Evolutionary conservation across 2,113 vertebrate genomes (phyloP), one percentile per base, ranked within the genome.

Genomic region (Peromyscus maniculatus): DNA sequence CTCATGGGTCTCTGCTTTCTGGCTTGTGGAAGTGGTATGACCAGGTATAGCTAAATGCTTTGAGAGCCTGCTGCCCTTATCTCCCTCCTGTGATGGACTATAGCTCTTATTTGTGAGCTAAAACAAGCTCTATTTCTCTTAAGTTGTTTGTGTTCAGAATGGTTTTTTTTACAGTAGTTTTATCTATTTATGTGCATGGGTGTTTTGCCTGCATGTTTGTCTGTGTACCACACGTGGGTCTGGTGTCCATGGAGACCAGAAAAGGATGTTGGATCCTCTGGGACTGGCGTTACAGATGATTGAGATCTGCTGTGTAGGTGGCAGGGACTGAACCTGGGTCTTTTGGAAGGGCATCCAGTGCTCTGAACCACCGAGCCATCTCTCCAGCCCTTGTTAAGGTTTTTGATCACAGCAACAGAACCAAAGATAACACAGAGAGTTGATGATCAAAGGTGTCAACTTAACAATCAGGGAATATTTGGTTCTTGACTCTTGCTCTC

Each of bases 381-480:
- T 66, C 26, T 46, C 24, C 1, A 10, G 39, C 16, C 7, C 59
- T 49, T 66, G 2, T 87, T 33, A 67, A 16, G 28, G 28, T 69
- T 5, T 67, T 36, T 69, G n/a, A 64, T 36, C 64, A 49, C 10
- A 69, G 3, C 3, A 36, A 69, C 28, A 49, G 84, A 69, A 67
- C 16, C 21, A 39, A 66, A 49, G 31, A 16, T 19, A 66, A 46
- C 39, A 67, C 62, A 36, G 46, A 89, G 87, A 36, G n/a, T 31
- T 89, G 33, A 19, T 92, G 11, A 77, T 62, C 62, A 94, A 93
- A 95, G 64, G 55, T 17, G 77, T 83, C 59, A 86, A 39, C 43
- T 87, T 83, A 24, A 91, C 59, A 93, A 22, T 6, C 52, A 0
- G 71, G 31, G 46, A 78, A 22, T 72, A 69, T 75, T 69, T 82